Evolutionary conservation across 2,113 vertebrate genomes (phyloP).

Genomic region (Dicaeum eximium): DNA sequence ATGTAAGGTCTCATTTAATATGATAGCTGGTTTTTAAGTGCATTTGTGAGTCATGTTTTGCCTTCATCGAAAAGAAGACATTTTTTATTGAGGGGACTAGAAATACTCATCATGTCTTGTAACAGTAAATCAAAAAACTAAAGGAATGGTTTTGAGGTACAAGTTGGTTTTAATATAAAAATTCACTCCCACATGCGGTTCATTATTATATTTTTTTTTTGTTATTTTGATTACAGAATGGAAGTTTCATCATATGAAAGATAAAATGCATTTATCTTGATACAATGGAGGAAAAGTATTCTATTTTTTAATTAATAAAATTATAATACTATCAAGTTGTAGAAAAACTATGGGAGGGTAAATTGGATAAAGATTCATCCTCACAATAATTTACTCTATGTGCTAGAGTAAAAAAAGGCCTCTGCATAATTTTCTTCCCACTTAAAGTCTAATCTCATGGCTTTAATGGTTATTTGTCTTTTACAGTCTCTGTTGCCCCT

Average conservation of each 20-base stretch:
- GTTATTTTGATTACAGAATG: background rate
- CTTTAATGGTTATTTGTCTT: background rate
- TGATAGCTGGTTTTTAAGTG: background rate
- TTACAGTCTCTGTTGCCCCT: background rate
- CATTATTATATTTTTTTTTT: background rate
- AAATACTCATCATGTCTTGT: background rate
- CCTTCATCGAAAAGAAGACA: background rate
- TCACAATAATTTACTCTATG: background rate
- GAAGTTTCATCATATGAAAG: background rate
- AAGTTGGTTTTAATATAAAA: background rate
- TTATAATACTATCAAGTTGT: background rate
- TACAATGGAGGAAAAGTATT: background rate
- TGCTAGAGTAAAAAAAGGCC: background rate
- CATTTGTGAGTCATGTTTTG: background rate
- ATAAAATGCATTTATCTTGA: background rate
- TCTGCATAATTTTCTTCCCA: background rate
- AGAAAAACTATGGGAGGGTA: background rate
- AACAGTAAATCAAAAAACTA: background rate
- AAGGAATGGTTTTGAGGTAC: background rate
- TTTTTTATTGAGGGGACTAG: background rate
- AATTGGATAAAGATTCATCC: background rate
- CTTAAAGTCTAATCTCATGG: background rate
- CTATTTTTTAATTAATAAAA: background rate
- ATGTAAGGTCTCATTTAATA: conserved; percentile 12
- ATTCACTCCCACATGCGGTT: background rate